phyloP scores from a whole-genome alignment of 2,797 vertebrate species.

The Taeniopygia guttata region DNA sequence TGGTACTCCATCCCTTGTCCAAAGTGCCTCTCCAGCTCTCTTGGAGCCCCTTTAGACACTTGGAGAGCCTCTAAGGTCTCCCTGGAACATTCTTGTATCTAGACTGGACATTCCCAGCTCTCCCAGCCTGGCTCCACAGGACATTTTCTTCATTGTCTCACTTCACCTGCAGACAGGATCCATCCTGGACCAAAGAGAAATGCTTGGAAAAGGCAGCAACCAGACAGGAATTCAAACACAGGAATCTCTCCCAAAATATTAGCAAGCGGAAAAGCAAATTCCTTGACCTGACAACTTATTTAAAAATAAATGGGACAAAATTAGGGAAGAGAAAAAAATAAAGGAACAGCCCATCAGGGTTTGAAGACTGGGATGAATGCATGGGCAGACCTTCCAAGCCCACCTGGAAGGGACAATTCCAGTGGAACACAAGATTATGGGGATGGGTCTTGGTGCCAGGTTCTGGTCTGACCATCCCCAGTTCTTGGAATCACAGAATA shows the following conservation, averaged over 20 bases:
- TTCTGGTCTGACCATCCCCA: not conserved
- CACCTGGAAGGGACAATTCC: not conserved
- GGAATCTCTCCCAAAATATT: not conserved
- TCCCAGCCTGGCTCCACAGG: not conserved
- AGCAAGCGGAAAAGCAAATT: not conserved
- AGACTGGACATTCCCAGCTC: not conserved
- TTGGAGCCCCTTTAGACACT: not conserved
- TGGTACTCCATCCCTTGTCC: not conserved
- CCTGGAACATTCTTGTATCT: not conserved
- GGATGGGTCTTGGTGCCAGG: accelerated
- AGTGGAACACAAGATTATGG: accelerated
- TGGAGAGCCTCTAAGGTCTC: not conserved
- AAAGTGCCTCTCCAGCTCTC: not conserved
- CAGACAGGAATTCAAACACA: not conserved
- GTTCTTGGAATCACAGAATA: not conserved
- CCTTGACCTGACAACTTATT: not conserved
- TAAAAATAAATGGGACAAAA: not conserved
- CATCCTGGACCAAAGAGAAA: not conserved
- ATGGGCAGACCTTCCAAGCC: not conserved
- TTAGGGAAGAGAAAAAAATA: not conserved
- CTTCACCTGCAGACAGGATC: not conserved
- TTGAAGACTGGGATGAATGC: not conserved
- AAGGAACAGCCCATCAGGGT: not conserved
- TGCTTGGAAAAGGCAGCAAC: accelerated
- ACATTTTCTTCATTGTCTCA: not conserved